Conservation (phyloP, 2,797 vertebrate species). For the Xenops minutus region DNA sequence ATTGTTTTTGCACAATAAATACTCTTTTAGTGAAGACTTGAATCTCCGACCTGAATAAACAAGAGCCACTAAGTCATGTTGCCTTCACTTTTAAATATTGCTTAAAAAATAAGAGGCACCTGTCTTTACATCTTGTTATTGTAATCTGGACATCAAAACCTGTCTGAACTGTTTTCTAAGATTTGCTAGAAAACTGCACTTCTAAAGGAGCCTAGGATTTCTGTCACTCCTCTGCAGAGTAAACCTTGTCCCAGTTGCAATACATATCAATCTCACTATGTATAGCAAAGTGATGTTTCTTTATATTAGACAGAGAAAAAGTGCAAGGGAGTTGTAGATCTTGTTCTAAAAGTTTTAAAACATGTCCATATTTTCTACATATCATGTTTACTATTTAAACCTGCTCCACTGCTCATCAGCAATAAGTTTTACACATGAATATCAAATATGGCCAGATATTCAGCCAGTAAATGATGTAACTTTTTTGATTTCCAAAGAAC, state of each 20-base stretch:
- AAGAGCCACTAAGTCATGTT: not conserved
- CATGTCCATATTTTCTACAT: not conserved
- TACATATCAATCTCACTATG: not conserved
- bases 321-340: not conserved
- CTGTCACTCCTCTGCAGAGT: not conserved
- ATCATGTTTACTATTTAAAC: not conserved
- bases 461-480: fast-evolving
- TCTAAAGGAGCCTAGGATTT: not conserved
- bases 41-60: not conserved
- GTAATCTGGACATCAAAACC: not conserved
- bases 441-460: not conserved
- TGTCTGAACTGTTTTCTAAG: not conserved
- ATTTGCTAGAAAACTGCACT: not conserved
- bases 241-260: not conserved
- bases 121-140: not conserved
- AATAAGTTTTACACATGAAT: not conserved
- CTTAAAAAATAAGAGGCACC: not conserved
- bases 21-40: not conserved
- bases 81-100: not conserved
- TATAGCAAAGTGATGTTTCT: not conserved
- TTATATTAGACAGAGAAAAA: not conserved
- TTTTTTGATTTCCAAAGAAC: not conserved
- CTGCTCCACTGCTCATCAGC: not conserved
- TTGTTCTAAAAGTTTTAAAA: not conserved
- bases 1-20: not conserved